A percentile compares a stretch with the other conserved stretches of the same genome.
Evolutionary conservation across 2,797 vertebrate genomes (phyloP).

Genomic region (Tachyglossus aculeatus): DNA sequence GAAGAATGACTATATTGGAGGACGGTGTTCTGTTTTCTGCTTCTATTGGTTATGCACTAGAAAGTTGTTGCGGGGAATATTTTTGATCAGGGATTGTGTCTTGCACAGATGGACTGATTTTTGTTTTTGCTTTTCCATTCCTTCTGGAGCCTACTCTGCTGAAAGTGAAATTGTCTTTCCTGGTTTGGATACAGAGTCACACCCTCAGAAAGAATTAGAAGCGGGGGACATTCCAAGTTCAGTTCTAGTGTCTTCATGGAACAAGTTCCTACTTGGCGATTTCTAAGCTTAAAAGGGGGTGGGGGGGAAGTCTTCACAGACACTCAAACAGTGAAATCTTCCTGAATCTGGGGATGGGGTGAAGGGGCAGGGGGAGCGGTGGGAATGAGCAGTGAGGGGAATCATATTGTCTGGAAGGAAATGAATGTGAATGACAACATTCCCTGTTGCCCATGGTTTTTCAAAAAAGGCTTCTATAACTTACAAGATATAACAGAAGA

Average conservation of each 20-base stretch:
- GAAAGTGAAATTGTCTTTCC: conserved; percentile 50
- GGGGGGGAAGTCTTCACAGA: not conserved
- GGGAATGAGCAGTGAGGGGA: not conserved
- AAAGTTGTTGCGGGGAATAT: too few species aligned
- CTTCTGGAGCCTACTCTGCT: conserved; percentile 39
- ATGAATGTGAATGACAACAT: too few species aligned
- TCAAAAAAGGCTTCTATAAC: too few species aligned
- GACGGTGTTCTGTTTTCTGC: too few species aligned
- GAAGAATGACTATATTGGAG: too few species aligned
- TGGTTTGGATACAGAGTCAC: conserved; percentile 45
- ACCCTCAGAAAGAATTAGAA: conserved; percentile 55
- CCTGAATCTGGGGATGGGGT: not conserved
- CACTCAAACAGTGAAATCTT: not conserved
- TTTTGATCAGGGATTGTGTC: conserved; percentile 39
- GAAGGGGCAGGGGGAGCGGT: too few species aligned
- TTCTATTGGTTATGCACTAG: too few species aligned
- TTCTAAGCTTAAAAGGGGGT: not conserved
- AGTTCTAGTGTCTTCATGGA: conserved; percentile 30
- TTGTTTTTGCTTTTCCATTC: conserved; percentile 34
- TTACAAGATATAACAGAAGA: too few species aligned
- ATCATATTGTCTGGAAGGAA: too few species aligned
- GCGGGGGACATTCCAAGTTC: not conserved
- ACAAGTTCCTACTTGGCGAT: conserved; percentile 22
- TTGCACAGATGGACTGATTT: conserved; percentile 44
- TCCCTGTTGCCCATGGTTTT: too few species aligned